Base-by-base conservation (phyloP, 2,113 vertebrate species). In the Phylloscopus trochilus region DNA sequence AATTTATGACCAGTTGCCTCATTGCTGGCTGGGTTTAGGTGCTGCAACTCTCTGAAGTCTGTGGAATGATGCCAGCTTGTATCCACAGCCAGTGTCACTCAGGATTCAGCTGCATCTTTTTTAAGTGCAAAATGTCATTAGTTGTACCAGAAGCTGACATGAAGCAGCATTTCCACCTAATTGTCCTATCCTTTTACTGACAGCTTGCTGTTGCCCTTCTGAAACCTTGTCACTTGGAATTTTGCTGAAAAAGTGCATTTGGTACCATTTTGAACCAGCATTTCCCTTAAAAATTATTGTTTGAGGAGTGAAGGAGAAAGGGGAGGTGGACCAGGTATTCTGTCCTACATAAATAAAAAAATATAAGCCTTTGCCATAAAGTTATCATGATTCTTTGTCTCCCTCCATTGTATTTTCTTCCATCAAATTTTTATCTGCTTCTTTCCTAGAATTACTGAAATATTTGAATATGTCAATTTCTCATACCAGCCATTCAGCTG, bases 101-200 rank as follows among this genome's bases (percentile, higher is more conserved):
- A 92, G 82, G 77, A 97, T 83, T 96, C 94, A 90, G 92, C 56
- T 83, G 94, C 87, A 96, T 95, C 87, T 95, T 91, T 95, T 96
- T 95, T 31, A 96, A 96, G 95, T 95, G 91, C 89, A 95, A 91
- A 95, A 95, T 95, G 94, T 95, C 96, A 92, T 96, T 95, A 96
- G 93, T 80, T 96, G 85, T 83, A 96, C 93, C 85, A 95, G 90
- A 70, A 86, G 87, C 85, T 97, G 95, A 96, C 93, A 93, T 64
- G 91, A 94, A 94, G 85, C 85, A 90, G 60, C 90, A 90, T 96
- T 96, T 96, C 93, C 43, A 81, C 92, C 72, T 95, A 95, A 96
- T 95, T 95, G 95, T 93, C 92, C 94, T 83, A 88, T 96, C 87
- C 82, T 80, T 95, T 89, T 91, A 82, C 94, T 95, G 96, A 92